Percentiles rank a stretch among this genome's conserved stretches.
phyloP scores from a whole-genome alignment of 1,140 invertebrate genomes.

The Saccostrea glomerata region DNA sequence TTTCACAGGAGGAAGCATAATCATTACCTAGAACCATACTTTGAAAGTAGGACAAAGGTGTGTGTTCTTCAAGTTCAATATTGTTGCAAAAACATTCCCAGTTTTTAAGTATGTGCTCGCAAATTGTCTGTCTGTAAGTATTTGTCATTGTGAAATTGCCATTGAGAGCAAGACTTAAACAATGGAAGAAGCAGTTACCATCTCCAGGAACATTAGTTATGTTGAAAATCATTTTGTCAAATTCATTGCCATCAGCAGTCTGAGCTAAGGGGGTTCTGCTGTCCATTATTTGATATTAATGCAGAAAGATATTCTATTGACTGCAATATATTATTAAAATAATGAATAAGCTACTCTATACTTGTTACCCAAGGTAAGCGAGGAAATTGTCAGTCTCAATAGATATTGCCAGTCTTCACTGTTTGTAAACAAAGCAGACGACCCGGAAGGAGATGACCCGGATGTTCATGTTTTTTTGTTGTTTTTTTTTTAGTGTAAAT shows the following conservation, averaged over 20 bases:
- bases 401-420: not conserved
- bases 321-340: not conserved
- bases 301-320: not conserved
- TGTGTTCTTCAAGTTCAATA: too few species aligned
- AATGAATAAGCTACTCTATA: not conserved
- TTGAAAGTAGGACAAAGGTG: too few species aligned
- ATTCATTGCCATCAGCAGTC: not conserved
- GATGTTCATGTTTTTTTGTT: not conserved
- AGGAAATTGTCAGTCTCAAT: not conserved
- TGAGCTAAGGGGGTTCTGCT: not conserved
- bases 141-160: not conserved
- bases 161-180: not conserved
- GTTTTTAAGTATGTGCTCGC: not conserved
- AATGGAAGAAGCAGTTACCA: constrained; percentile 26
- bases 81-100: too few species aligned
- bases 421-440: not conserved
- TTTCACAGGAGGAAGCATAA: not conserved
- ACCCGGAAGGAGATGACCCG: not conserved
- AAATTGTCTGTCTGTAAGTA: not conserved
- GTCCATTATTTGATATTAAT: not conserved
- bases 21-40: not conserved
- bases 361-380: not conserved
- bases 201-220: not conserved
- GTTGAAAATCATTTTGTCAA: not conserved
- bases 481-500: too few species aligned